These are phyloP conservation scores for Lamproptera curius DNA, from an alignment of 2,888 invertebrate genomes.

Conservation along the genomic window DNA sequence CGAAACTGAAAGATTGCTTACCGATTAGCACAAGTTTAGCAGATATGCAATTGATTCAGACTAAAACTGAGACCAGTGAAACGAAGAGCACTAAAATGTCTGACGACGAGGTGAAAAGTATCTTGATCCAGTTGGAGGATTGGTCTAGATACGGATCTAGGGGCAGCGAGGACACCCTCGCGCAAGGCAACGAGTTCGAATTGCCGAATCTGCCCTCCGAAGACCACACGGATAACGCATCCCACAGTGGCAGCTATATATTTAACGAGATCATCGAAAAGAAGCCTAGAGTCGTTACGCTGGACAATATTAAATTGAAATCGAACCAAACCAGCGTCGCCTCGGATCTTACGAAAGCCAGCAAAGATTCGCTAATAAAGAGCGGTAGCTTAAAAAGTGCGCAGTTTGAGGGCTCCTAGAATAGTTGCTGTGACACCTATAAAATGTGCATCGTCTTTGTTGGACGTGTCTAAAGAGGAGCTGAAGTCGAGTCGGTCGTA, in stretches of 20 bases:
- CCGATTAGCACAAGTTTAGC: slow-evolving; percentile 62
- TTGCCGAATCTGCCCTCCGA: slow-evolving; percentile 65
- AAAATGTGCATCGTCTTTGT: slow-evolving; percentile 29
- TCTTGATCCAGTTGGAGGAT: slow-evolving; percentile 66
- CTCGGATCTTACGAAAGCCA: slow-evolving; percentile 37
- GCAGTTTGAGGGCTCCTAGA: slow-evolving; percentile 32
- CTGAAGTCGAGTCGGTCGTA: slow-evolving; percentile 29
- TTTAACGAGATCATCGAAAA: slow-evolving; percentile 73
- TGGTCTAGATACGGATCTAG: slow-evolving; percentile 72
- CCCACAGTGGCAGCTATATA: slow-evolving; percentile 46
- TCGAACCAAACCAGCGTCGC: slow-evolving; percentile 49
- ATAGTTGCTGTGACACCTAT: slow-evolving; percentile 35
- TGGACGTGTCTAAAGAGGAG: slow-evolving; percentile 25
- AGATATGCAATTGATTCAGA: slow-evolving; percentile 61
- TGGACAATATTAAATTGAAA: slow-evolving; percentile 61
- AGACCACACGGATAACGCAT: slow-evolving; percentile 46
- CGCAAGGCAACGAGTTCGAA: slow-evolving; percentile 68
- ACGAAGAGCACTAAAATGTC: slow-evolving; percentile 53
- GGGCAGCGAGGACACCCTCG: slow-evolving; percentile 66
- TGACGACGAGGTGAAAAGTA: slow-evolving; percentile 68
- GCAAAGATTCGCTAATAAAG: slow-evolving; percentile 41
- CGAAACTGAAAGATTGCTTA: slow-evolving; percentile 41
- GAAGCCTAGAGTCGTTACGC: slow-evolving; percentile 68
- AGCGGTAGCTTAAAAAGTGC: slow-evolving; percentile 40
- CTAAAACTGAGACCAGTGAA: slow-evolving; percentile 51